Evolutionary conservation across 2,797 vertebrate species (phyloP), one percentile per base, ranked within the genome.

Genomic region (Melanotaenia trifasciata): DNA sequence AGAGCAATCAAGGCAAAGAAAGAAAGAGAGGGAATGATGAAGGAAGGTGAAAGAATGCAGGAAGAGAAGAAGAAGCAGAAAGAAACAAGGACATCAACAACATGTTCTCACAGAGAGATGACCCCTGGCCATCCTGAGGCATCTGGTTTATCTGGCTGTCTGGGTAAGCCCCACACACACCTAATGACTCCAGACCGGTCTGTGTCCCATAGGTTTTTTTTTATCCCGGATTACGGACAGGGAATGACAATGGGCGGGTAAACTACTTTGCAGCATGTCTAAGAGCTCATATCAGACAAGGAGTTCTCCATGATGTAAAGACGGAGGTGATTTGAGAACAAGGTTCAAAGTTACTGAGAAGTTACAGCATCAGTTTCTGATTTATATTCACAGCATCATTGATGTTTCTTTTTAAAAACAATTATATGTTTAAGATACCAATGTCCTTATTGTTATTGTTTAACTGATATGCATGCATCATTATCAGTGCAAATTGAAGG

Each of bases 41-140:
- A 72, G 78, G 64, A 22, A 61, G 60, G 57, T 8, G 13, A 78
- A 61, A 78, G 69, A 84, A 76, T 24, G 59, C 20, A 60, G 51
- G 53, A 16, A 28, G 57, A 66, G 71, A 76, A 74, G 81, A 67
- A 66, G 80, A 75, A 75, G 80, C 53, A 72, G 82, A 86, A 79
- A 88, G 81, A 81, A 90, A 91, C 88, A 92, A 94, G 92, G 91
- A 93, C 92, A 93, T 92, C 90, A 90, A 93, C 91, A 93, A 74
- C 79, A 86, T 90, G 85, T 91, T 92, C 90, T 92, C 80, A 76
- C 87, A 92, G 89, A 91, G 90, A 92, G 91, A 93, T 93, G 93
- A 95, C 93, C 94, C 89, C 93, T 94, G 94, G 94, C 94, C 90
- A 94, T 94, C 94, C 90, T 88, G 82, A 94, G 93, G 92, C 93